phyloP scores from a whole-genome alignment of 2,797 vertebrate genomes.

The Chaetophractus vellerosus region DNA sequence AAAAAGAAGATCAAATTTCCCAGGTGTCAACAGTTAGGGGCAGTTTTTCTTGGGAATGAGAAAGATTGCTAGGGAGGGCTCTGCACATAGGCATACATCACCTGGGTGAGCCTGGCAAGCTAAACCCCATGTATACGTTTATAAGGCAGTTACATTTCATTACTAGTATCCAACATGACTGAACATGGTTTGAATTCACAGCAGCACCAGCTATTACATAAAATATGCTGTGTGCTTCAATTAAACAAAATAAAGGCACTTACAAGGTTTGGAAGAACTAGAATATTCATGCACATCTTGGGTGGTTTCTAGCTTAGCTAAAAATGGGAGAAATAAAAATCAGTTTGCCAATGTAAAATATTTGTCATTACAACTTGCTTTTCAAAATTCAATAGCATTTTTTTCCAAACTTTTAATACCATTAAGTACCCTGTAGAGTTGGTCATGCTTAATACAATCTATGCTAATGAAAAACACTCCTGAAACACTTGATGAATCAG shows the following conservation, averaged over 20 bases:
- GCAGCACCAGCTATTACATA: not conserved
- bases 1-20: not conserved
- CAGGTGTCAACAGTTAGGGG: not conserved
- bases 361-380: constrained; percentile 20
- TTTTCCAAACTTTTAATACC: constrained; percentile 41
- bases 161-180: not conserved
- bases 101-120: not conserved
- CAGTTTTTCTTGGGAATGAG: not conserved
- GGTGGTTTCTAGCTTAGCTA: constrained; percentile 32
- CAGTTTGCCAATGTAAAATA: constrained; percentile 49
- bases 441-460: constrained; percentile 50
- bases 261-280: not conserved
- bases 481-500: constrained; percentile 60
- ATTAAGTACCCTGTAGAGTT: constrained; percentile 54
- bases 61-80: not conserved
- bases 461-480: constrained; percentile 39
- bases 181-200: constrained; percentile 30
- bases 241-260: constrained; percentile 71
- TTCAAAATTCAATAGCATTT: constrained; percentile 68
- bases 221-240: not conserved
- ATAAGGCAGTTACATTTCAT: not conserved
- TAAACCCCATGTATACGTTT: not conserved
- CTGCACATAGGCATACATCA: not conserved
- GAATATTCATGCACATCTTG: constrained; percentile 55
- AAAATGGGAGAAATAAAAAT: constrained; percentile 54